Conservation (phyloP, 2,888 invertebrate genomes). For the Mamestra brassicae region DNA sequence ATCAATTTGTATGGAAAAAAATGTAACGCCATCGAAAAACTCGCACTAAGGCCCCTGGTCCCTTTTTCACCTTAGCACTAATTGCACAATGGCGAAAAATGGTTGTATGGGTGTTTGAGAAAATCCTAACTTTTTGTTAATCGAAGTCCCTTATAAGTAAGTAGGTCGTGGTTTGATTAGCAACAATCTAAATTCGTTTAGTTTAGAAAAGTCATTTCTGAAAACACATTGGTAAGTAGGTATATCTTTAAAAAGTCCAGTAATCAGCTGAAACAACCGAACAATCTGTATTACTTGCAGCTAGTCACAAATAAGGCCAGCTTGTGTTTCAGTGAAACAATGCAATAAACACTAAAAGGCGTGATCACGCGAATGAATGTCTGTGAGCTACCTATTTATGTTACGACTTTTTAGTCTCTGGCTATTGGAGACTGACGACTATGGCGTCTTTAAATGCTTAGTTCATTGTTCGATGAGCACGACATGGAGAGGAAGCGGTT, state of each 20-base stretch:
- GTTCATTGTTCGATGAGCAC: slow-evolving; percentile 12
- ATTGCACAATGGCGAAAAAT: not conserved
- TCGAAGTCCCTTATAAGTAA: too few relatives aligned
- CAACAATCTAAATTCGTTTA: not conserved
- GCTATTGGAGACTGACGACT: not conserved
- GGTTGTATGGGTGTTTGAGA: not conserved
- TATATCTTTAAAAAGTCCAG: too few relatives aligned
- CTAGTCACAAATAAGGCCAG: not conserved
- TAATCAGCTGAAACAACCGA: not conserved
- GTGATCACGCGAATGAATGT: not conserved
- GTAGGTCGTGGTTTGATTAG: not conserved
- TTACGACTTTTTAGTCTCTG: not conserved
- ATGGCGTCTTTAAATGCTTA: not conserved
- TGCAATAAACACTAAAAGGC: slow-evolving; percentile 29
- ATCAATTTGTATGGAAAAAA: too few relatives aligned
- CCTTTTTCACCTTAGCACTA: not conserved
- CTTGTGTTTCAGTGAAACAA: slow-evolving; percentile 14
- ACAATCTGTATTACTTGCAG: not conserved
- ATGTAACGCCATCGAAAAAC: too few relatives aligned
- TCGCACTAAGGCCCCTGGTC: too few relatives aligned
- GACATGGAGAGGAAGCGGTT: not conserved
- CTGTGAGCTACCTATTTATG: slow-evolving; percentile 38
- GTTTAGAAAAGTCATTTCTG: not conserved
- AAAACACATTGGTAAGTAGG: not conserved
- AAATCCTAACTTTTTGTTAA: not conserved